Evolutionary conservation across 2,888 invertebrate species (phyloP).

Genomic region (Dioctria rufipes): DNA sequence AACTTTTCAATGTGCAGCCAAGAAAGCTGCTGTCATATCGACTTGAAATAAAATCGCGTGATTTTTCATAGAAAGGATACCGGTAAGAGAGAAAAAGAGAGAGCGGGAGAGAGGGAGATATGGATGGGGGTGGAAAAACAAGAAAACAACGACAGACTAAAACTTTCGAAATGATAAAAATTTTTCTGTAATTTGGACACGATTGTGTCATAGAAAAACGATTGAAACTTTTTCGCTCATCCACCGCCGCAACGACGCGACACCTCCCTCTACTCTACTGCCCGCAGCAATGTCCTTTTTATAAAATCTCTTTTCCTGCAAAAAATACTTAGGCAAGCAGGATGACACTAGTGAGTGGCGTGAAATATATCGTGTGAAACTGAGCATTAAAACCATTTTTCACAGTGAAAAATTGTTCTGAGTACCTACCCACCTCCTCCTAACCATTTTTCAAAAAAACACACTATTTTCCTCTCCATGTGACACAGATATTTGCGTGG

Average conservation of each 20-base stretch:
- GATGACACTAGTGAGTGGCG: constrained; percentile 9
- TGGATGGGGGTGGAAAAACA: background rate
- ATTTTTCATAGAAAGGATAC: constrained; percentile 14
- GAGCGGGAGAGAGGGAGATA: too few relatives aligned
- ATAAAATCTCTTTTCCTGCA: too few relatives aligned
- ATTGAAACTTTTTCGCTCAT: background rate
- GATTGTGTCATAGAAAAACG: constrained; percentile 34
- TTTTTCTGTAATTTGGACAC: constrained; percentile 48
- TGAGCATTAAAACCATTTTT: constrained; percentile 48
- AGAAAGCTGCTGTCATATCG: constrained; percentile 42
- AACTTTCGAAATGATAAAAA: constrained; percentile 43
- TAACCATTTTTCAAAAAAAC: background rate
- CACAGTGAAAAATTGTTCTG: constrained; percentile 22
- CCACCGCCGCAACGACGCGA: too few relatives aligned
- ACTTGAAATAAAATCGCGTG: constrained; percentile 53
- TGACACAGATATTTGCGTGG: constrained; percentile 19
- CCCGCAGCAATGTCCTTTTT: constrained; percentile 11
- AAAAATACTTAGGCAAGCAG: background rate
- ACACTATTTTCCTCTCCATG: constrained; percentile 11
- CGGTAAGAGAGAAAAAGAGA: too few relatives aligned
- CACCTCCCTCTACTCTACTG: background rate
- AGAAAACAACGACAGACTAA: constrained; percentile 6
- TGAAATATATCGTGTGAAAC: constrained; percentile 46
- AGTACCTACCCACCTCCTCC: background rate
- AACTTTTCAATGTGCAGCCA: constrained; percentile 47